These are phyloP conservation scores for Morpho achilles DNA, from an alignment of 2,888 invertebrate genomes.

Conservation along the genomic window DNA sequence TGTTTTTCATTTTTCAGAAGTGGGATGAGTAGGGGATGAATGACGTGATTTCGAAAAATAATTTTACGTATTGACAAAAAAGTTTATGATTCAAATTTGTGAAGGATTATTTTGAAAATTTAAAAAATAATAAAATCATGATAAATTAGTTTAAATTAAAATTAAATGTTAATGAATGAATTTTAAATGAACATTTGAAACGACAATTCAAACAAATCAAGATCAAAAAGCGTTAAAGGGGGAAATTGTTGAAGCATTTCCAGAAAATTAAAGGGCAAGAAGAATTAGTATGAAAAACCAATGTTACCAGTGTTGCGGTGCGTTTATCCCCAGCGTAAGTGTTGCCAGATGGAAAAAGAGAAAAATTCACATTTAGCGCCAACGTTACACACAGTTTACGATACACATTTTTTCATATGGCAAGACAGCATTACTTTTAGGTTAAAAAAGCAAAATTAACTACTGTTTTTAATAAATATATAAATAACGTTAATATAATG, in stretches of 20 bases:
- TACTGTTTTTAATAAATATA: slow-evolving; percentile 8
- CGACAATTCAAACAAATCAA: background rate
- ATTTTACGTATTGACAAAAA: background rate
- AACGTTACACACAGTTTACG: slow-evolving; percentile 30
- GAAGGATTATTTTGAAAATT: background rate
- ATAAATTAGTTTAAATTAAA: slow-evolving; percentile 1
- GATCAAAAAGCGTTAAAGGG: slow-evolving; percentile 6
- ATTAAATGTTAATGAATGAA: slow-evolving; percentile 4
- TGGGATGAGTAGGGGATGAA: background rate
- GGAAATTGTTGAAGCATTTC: slow-evolving; percentile 4
- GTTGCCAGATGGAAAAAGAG: slow-evolving; percentile 72
- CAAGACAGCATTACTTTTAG: no score
- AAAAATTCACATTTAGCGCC: slow-evolving; percentile 64
- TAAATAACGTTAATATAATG: background rate
- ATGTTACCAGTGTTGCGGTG: slow-evolving; percentile 76
- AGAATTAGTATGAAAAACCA: slow-evolving; percentile 68
- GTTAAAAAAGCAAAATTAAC: slow-evolving; percentile 4
- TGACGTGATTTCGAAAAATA: background rate
- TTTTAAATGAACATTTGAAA: background rate
- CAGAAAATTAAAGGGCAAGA: slow-evolving; percentile 24
- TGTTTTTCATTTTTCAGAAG: slow-evolving; percentile 18
- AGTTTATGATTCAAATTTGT: background rate
- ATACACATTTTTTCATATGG: no score
- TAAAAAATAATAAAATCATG: no score
- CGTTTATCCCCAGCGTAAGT: slow-evolving; percentile 75